These are phyloP conservation scores for Lycorma delicatula DNA, from an alignment of 1,140 invertebrate genomes.

Conservation along the genomic window DNA sequence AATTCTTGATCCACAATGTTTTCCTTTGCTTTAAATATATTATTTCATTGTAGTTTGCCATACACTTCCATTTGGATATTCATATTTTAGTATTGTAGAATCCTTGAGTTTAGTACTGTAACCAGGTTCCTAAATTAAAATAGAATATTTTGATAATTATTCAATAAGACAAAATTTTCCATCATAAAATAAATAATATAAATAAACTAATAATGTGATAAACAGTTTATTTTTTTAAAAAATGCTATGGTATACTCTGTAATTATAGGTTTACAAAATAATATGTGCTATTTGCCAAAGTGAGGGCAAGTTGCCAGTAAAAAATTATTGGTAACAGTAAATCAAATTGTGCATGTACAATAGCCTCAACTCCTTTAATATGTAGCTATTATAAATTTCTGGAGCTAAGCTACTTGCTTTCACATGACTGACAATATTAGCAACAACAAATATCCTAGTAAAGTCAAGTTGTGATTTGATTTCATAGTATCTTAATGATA, in stretches of 20 bases:
- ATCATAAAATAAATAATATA: not conserved
- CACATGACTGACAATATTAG: no score
- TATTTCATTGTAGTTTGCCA: constrained; percentile 57
- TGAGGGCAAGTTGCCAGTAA: no score
- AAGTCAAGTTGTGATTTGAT: no score
- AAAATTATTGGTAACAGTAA: no score
- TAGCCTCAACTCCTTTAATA: no score
- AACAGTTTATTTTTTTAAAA: not conserved
- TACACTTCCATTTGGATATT: constrained; percentile 63
- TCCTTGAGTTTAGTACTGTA: constrained; percentile 71
- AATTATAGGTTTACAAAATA: not conserved
- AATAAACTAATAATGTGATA: not conserved
- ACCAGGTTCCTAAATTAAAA: constrained; percentile 50
- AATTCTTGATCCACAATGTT: no score
- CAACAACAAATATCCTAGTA: no score
- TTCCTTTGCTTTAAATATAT: not conserved
- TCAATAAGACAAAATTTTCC: not conserved
- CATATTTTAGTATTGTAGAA: constrained; percentile 52
- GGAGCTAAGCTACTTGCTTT: no score
- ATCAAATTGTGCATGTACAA: no score
- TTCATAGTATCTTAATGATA: no score
- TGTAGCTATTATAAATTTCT: no score
- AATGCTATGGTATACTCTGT: not conserved
- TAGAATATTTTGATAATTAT: constrained; percentile 8
- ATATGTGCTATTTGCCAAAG: not conserved